Conservation (phyloP, 2,888 invertebrate genomes). For the Chydorus sphaericus region DNA sequence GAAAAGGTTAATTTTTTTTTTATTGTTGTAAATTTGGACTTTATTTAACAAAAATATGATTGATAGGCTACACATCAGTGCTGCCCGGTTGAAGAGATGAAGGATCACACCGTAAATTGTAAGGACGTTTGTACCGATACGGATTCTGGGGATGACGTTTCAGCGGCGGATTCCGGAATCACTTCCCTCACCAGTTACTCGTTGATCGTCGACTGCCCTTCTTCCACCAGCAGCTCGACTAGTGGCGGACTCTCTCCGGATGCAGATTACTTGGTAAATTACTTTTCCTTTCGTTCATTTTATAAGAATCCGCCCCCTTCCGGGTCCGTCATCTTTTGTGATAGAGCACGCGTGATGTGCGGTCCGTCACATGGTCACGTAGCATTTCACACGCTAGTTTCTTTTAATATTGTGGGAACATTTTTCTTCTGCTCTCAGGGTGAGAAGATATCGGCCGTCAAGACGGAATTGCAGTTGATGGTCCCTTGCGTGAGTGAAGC, state of each 20-base stretch:
- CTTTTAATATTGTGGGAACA: neutral
- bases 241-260: neutral
- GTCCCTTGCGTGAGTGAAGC: conserved; percentile 6
- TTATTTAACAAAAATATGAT: neutral
- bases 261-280: neutral
- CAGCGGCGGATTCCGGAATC: neutral
- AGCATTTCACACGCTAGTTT: no score
- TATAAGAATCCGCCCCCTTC: neutral
- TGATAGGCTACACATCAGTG: neutral
- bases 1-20: conserved; percentile 5
- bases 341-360: no score
- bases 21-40: neutral
- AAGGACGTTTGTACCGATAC: conserved; percentile 12
- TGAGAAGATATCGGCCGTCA: conserved; percentile 6
- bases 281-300: neutral
- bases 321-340: neutral
- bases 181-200: neutral
- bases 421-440: neutral
- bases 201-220: neutral
- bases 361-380: no score
- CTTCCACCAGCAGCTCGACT: neutral
- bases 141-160: conserved; percentile 6
- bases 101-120: no score
- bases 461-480: neutral
- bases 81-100: neutral